Base-by-base conservation (phyloP, 2,888 invertebrate genomes). In the Bursaphelenchus okinawaensis region DNA sequence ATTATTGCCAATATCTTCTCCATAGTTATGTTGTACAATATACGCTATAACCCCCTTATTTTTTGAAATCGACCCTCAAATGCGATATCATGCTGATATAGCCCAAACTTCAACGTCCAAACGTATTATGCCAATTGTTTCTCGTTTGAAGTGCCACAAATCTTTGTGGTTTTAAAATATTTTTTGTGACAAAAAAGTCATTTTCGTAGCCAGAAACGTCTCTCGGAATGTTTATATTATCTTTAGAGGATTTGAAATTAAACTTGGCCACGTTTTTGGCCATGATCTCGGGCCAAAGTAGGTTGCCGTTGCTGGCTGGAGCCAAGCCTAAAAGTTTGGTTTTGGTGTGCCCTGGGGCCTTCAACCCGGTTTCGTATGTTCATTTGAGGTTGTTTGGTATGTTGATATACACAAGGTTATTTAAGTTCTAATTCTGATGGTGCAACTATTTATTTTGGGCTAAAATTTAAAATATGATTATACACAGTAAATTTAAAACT, bases 321-420 rank as follows among this genome's bases (percentile, higher is more conserved):
- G 19, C 51, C 50, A 59, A 40, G 23, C 22, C 22, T 4, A 31
- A 29, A 54, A 31, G 19, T 16, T 40, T 59, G 19, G 60, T 59
- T 23, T 29, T 59, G 60, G 60, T 59, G n/a, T 20, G 20, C 57
- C 31, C 22, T n/a, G 60, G 60, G 2, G 50, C 31, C 24, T 59
- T 55, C 52, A 59, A 59, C 40, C 60, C 60, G 19, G 24, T 50
- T 6, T 23, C 31, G 12, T 24, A 31, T 23, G 31, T 59, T 20
- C 50, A 59, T 27, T 59, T 59, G 52, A 40, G 60, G 22, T 40
- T 59, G 60, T 59, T 59, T 27, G 60, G 60, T 59, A 27, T 12
- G 56, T 52, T 52, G 8, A 7, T n/a, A 22, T 52, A 19, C 8
- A 20, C 54, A 8, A 22, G 22, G 22, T 52, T n/a, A 52, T 52